Evolutionary conservation across 2,888 invertebrate genomes (phyloP).

Genomic region (Adela reaumurella): DNA sequence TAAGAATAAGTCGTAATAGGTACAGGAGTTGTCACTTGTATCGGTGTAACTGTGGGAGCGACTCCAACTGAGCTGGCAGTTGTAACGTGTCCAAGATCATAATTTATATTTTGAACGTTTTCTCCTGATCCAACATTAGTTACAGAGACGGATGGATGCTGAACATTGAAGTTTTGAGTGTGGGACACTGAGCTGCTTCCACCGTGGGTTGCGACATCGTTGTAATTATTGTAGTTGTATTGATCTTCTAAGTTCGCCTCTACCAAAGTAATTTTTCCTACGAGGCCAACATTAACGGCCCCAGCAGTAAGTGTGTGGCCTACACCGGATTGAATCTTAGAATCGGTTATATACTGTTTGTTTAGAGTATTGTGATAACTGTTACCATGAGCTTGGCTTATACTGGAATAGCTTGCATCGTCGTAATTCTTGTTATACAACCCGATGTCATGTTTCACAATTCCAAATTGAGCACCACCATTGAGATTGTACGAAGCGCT

Average conservation of each 20-base stretch:
- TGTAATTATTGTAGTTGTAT: conserved; percentile 19
- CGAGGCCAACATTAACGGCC: conserved; percentile 44
- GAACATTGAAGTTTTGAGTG: not conserved
- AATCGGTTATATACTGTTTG: conserved; percentile 30
- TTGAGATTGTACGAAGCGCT: not conserved
- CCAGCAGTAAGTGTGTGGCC: conserved; percentile 44
- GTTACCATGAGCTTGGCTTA: conserved; percentile 1
- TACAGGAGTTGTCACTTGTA: conserved; percentile 33
- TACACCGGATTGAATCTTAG: conserved; percentile 30
- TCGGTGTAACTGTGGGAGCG: conserved; percentile 40
- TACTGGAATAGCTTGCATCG: not conserved
- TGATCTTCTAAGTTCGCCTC: conserved; percentile 31
- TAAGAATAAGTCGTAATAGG: conserved; percentile 26
- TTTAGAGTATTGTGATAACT: conserved; percentile 28
- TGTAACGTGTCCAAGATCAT: conserved; percentile 34
- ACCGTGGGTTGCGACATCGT: conserved; percentile 22
- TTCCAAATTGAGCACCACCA: not conserved
- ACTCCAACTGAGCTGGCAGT: conserved; percentile 42
- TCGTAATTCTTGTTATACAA: not conserved
- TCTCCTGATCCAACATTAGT: conserved; percentile 33
- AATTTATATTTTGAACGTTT: conserved; percentile 29
- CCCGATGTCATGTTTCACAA: not conserved
- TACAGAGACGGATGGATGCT: conserved; percentile 24
- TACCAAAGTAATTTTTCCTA: conserved; percentile 44
- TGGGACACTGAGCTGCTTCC: conserved; percentile 11